Evolutionary conservation across 2,113 vertebrate species (phyloP).

Genomic region (Clupea harengus): DNA sequence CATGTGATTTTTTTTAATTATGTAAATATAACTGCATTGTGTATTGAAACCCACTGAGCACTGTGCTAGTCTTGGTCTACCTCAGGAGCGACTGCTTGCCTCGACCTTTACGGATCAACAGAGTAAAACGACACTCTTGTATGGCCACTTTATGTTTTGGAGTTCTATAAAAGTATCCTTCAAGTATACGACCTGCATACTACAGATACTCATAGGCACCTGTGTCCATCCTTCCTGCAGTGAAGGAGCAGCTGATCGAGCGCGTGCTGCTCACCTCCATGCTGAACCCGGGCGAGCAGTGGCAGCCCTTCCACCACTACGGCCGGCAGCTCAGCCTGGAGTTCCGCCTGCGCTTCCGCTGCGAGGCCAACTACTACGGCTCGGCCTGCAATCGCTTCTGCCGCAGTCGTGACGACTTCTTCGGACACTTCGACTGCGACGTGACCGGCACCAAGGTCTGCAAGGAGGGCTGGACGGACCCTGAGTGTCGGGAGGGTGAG

Average conservation of each 20-base stretch:
- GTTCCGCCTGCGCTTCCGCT: constrained; percentile 76
- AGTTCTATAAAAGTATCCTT: no score
- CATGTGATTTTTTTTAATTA: not conserved
- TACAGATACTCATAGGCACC: no score
- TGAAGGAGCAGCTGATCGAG: constrained; percentile 73
- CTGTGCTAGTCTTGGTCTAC: no score
- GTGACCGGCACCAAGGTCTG: constrained; percentile 76
- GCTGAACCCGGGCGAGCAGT: constrained; percentile 77
- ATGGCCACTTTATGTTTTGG: no score
- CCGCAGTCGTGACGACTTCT: constrained; percentile 71
- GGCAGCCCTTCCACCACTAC: constrained; percentile 69
- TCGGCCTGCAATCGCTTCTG: constrained; percentile 75
- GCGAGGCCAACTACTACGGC: constrained; percentile 75
- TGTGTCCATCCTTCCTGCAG: constrained; percentile 51
- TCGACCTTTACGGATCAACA: no score
- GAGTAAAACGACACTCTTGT: no score
- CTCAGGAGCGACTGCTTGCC: no score
- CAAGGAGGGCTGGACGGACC: constrained; percentile 75
- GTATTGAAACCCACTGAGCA: not conserved
- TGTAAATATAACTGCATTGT: not conserved
- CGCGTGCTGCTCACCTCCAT: constrained; percentile 74
- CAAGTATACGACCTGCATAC: no score
- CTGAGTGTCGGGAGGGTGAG: constrained; percentile 65
- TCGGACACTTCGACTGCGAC: constrained; percentile 80
- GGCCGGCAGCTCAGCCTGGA: constrained; percentile 73